Base-by-base conservation (phyloP, 2,113 vertebrate genomes). In the Carlito syrichta region DNA sequence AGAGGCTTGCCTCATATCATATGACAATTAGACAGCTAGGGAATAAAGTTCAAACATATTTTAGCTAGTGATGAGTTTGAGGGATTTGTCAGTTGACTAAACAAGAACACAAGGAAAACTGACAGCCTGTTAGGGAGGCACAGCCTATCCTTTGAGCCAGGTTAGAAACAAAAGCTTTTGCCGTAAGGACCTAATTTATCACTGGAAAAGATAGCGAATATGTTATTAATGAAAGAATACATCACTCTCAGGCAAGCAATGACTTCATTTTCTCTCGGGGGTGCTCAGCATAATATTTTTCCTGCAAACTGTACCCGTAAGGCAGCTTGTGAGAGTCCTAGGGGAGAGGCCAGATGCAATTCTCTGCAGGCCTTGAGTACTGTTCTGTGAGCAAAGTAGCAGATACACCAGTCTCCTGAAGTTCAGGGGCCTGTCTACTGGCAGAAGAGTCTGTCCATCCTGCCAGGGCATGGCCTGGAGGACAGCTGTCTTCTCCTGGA, bases 241-340 rank as follows among this genome's bases (percentile, higher is more conserved):
- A 98, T 96, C 95, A 89, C 52, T 90, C 54, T 87, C 84, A 93
- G 79, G 83, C 96, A 86, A 92, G 77, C 60, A 91, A 90, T 96
- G 90, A 97, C 96, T 97, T 97, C 95, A 95, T 97, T 96, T 97
- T 95, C 95, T 96, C 95, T 87, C 32, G 3, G 48, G 86, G 71
- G 84, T 95, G 56, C 43, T 71, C n/a, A 81, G 38, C 69, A 71
- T 85, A 84, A 73, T 81, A 91, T 83, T 89, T 93, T 93, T 93
- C 77, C 73, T 95, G 25, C 23, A 94, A 96, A 92, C 35, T 62
- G 12, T 82, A 87, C 79, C 88, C 79, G 38, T 19, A 69, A 48
- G 68, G 89, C 86, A 89, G 68, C 38, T 76, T 27, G 40, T 16
- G 32, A 13, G n/a, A 27, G 13, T 89, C 88, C 25, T 50, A 19